A percentile compares a stretch with the other conserved stretches of the same genome.
Conservation (phyloP, 2,797 vertebrate genomes). For the Pseudomugil tenellus region DNA sequence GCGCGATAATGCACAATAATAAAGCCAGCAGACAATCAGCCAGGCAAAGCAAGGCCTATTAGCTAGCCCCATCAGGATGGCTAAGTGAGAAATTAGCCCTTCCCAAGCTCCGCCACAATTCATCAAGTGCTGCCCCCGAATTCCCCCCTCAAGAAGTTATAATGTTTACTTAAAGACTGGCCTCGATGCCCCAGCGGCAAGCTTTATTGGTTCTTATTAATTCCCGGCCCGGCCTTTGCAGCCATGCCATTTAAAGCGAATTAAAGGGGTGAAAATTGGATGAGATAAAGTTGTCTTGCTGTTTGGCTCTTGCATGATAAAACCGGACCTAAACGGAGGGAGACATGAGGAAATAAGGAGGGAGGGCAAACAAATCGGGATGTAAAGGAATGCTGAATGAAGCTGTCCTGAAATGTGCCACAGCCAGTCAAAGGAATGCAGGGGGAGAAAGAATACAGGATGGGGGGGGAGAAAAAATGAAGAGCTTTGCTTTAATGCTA, state of each 20-base stretch:
- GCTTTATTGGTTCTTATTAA: constrained; percentile 81
- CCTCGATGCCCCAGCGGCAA: constrained; percentile 72
- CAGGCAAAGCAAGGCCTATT: constrained; percentile 80
- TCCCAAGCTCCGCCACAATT: constrained; percentile 73
- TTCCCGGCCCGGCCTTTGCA: constrained; percentile 69
- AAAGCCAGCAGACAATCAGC: constrained; percentile 83
- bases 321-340: constrained; percentile 59
- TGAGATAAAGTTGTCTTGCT: constrained; percentile 80
- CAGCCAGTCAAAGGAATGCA: constrained; percentile 64
- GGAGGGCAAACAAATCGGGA: constrained; percentile 60
- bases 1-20: constrained; percentile 81
- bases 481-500: constrained; percentile 68
- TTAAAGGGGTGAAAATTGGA: constrained; percentile 80
- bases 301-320: constrained; percentile 64
- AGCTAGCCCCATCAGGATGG: constrained; percentile 80
- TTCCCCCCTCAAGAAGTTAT: constrained; percentile 80
- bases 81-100: constrained; percentile 84
- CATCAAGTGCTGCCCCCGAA: constrained; percentile 76
- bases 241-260: constrained; percentile 81
- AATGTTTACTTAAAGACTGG: constrained; percentile 81
- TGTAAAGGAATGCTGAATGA: constrained; percentile 77
- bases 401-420: constrained; percentile 65
- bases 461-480: constrained; percentile 28
- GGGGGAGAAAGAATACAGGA: constrained; percentile 13
- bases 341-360: constrained; percentile 42